A percentile compares a stretch with the other conserved stretches of the same genome.
Evolutionary conservation across 2,797 vertebrate genomes (phyloP).

Genomic region (Semaprochilodus insignis): DNA sequence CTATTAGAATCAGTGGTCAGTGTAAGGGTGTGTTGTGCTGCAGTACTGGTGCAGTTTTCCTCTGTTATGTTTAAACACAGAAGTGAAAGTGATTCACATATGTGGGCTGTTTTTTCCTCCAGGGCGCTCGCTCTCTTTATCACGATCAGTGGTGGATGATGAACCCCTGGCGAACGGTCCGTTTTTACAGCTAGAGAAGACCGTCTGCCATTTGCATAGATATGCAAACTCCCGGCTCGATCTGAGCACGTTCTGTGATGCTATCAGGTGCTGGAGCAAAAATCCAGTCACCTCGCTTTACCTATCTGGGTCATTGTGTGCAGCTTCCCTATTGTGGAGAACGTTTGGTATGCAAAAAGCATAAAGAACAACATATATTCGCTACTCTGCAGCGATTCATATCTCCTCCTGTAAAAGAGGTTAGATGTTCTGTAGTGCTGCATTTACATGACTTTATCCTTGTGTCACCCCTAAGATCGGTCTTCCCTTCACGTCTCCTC

Average conservation of each 20-base stretch:
- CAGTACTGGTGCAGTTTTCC: slow-evolving; percentile 68
- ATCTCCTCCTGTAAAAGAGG: neutral
- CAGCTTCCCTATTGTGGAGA: slow-evolving; percentile 26
- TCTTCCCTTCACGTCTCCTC: slow-evolving; percentile 18
- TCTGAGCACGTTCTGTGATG: slow-evolving; percentile 52
- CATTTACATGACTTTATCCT: slow-evolving; percentile 9
- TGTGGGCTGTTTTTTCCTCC: slow-evolving; percentile 11
- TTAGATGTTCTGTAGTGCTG: neutral
- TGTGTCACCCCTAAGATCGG: neutral
- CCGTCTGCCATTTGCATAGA: slow-evolving; percentile 63
- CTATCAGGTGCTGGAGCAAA: slow-evolving; percentile 49
- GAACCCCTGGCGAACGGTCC: slow-evolving; percentile 54
- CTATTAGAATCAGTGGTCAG: slow-evolving; percentile 53
- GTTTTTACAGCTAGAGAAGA: slow-evolving; percentile 60
- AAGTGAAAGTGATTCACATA: slow-evolving; percentile 50
- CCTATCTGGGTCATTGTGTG: slow-evolving; percentile 55
- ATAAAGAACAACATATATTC: neutral
- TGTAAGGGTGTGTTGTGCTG: slow-evolving; percentile 58
- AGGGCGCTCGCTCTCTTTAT: slow-evolving; percentile 53
- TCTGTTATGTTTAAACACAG: slow-evolving; percentile 1
- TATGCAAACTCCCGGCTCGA: slow-evolving; percentile 59
- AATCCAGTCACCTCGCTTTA: slow-evolving; percentile 46
- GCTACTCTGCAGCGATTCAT: slow-evolving; percentile 12
- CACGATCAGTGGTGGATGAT: slow-evolving; percentile 67
- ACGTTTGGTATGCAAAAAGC: slow-evolving; percentile 59